A percentile compares a stretch with the other conserved stretches of the same genome.
Conservation (phyloP, 2,797 vertebrate species). For the Leuciscus waleckii region DNA sequence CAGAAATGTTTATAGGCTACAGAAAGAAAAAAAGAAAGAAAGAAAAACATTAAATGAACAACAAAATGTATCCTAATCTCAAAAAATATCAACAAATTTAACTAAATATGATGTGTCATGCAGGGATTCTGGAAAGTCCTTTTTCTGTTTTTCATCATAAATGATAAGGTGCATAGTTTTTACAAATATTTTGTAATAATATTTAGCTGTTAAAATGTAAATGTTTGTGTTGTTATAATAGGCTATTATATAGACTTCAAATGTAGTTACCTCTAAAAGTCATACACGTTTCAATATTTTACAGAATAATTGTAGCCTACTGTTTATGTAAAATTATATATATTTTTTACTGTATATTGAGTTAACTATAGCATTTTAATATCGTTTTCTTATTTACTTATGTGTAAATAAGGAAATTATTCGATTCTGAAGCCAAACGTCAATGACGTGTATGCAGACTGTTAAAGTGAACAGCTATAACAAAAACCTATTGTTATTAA, state of each 20-base stretch:
- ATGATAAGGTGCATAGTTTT: background rate
- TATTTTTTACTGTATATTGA: background rate
- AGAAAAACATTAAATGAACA: background rate
- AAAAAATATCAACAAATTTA: background rate
- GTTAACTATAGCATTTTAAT: background rate
- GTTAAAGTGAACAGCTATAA: background rate
- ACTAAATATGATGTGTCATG: background rate
- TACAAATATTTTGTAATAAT: background rate
- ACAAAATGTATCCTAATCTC: background rate
- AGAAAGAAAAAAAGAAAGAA: no score
- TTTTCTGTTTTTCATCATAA: no score
- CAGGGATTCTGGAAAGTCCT: background rate
- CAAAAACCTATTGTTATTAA: background rate
- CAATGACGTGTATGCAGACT: background rate
- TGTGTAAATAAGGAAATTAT: background rate
- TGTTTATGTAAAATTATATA: background rate
- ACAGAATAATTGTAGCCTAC: background rate
- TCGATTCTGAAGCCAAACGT: background rate
- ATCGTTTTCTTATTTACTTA: no score
- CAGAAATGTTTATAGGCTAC: background rate
- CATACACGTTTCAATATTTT: background rate
- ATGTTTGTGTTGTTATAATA: background rate
- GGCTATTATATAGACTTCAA: background rate
- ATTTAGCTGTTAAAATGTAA: background rate
- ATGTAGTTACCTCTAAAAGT: background rate